phyloP scores from a whole-genome alignment of 2,113 vertebrate species.

The Cepphus grylle region DNA sequence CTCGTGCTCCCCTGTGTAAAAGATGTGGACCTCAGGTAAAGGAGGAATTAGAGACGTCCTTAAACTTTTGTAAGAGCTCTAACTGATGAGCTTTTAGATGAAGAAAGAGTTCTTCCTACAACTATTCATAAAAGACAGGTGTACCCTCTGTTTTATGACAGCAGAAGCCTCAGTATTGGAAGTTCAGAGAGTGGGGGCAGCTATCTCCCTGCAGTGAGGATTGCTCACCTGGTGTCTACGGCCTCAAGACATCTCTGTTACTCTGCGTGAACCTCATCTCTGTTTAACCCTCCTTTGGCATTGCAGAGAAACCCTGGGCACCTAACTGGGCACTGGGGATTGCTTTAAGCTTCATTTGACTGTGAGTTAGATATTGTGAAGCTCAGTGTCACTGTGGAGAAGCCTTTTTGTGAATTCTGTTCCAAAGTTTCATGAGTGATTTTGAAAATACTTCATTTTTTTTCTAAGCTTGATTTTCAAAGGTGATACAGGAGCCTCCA shows the following conservation, averaged over 20 bases:
- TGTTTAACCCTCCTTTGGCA: neutral
- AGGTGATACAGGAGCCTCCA: neutral
- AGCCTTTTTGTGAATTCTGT: neutral
- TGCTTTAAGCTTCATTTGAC: neutral
- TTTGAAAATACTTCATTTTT: neutral
- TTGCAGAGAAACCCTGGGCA: neutral
- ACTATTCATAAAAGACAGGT: neutral
- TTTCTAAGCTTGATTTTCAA: neutral
- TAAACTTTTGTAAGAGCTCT: neutral
- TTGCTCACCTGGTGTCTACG: neutral
- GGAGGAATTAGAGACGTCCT: neutral
- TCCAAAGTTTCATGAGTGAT: neutral
- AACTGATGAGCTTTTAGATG: conserved; percentile 1
- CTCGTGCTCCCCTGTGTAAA: neutral
- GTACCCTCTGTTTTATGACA: neutral
- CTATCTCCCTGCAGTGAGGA: neutral
- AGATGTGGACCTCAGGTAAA: neutral
- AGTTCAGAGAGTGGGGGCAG: neutral
- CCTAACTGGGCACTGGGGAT: neutral
- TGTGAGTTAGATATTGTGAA: neutral
- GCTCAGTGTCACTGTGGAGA: neutral
- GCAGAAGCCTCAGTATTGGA: neutral
- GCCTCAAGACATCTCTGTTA: neutral
- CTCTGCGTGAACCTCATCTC: neutral
- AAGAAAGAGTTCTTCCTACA: neutral